Evolutionary conservation across 2,888 invertebrate genomes (phyloP).

Genomic region (Zygothrica quintamaculata): DNA sequence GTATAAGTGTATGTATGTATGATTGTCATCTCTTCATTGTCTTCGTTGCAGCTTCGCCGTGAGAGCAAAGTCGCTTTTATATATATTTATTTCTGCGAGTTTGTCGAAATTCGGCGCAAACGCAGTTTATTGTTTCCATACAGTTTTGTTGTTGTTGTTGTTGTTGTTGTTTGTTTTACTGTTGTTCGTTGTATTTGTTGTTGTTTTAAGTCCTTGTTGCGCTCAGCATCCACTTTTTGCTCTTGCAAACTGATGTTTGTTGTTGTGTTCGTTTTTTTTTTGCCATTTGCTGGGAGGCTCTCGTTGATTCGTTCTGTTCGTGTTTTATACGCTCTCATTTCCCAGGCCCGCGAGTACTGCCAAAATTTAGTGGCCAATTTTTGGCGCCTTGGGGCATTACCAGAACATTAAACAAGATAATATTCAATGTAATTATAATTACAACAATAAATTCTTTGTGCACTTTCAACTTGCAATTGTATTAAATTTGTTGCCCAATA

Average conservation of each 20-base stretch:
- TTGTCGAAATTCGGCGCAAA: constrained; percentile 72
- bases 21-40: constrained; percentile 58
- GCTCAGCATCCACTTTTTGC: constrained; percentile 64
- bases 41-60: constrained; percentile 57
- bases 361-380: constrained; percentile 28
- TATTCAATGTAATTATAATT: constrained; percentile 20
- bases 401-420: constrained; percentile 34
- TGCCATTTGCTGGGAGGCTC: constrained; percentile 22
- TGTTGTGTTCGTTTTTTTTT: constrained; percentile 13
- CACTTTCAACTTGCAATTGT: not conserved
- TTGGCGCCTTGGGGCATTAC: constrained; percentile 53
- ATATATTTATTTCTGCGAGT: constrained; percentile 6
- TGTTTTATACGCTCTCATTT: constrained; percentile 49
- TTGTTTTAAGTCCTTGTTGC: constrained; percentile 72
- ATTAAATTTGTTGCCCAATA: not conserved
- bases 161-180: constrained; percentile 36
- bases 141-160: too few relatives aligned
- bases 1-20: constrained; percentile 32
- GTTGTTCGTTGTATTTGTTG: constrained; percentile 44
- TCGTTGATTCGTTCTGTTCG: constrained; percentile 42
- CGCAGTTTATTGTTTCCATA: constrained; percentile 78
- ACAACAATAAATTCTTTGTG: constrained; percentile 17
- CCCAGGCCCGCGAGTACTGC: constrained; percentile 57
- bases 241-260: constrained; percentile 19
- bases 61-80: constrained; percentile 56